These are phyloP conservation scores for Turdus rufiventris DNA, from an alignment of 2,113 vertebrate genomes.

Conservation along the genomic window DNA sequence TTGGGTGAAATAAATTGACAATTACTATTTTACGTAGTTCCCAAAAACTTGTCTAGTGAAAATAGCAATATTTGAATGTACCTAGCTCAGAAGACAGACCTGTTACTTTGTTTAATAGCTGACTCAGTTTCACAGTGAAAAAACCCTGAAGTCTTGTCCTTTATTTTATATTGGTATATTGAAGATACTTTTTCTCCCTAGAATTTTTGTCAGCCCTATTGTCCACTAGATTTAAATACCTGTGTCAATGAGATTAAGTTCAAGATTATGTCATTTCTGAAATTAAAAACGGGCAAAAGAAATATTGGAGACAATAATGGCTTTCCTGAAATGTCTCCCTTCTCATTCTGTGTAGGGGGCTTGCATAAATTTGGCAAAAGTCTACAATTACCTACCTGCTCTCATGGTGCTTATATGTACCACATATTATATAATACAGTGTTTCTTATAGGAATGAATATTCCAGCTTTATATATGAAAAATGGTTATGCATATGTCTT, in stretches of 20 bases:
- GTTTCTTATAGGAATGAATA: neutral
- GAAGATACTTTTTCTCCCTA: neutral
- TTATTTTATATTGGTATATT: neutral
- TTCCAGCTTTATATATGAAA: neutral
- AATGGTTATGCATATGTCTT: neutral
- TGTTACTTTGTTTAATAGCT: neutral
- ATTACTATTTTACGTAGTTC: neutral
- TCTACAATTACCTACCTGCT: neutral
- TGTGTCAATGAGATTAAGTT: neutral
- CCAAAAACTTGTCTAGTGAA: neutral
- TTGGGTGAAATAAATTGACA: neutral
- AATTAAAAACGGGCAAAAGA: neutral
- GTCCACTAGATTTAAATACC: neutral
- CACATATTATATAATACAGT: neutral
- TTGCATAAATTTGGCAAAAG: neutral
- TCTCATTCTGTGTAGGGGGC: neutral
- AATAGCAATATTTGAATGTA: neutral
- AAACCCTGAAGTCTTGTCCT: neutral
- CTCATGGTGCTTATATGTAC: neutral
- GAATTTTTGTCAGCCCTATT: neutral
- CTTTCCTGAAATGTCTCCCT: neutral
- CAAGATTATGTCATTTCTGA: neutral
- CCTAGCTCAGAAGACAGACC: neutral
- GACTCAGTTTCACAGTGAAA: neutral
- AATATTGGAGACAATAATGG: neutral